Evolutionary conservation across 2,797 vertebrate species (phyloP).

Genomic region (Eulemur coronatus): DNA sequence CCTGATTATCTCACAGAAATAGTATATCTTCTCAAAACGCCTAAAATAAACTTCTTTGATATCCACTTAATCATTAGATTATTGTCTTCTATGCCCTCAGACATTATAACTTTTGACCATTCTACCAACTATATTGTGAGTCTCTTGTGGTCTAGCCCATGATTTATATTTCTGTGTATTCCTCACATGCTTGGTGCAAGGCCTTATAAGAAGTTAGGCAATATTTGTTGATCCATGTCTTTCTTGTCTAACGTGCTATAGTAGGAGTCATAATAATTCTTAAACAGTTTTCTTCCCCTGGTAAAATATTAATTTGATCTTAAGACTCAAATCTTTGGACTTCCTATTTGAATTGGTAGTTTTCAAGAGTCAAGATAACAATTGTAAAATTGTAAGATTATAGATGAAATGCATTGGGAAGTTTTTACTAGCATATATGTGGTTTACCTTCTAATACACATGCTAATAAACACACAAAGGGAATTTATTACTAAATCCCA

Average conservation of each 20-base stretch:
- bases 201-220: not conserved
- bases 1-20: constrained; percentile 11
- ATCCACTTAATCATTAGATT: not conserved
- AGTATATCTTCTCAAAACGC: constrained; percentile 32
- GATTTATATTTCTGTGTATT: not conserved
- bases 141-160: not conserved
- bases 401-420: not conserved
- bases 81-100: not conserved
- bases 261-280: not conserved
- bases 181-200: not conserved
- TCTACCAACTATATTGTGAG: not conserved
- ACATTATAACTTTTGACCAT: not conserved
- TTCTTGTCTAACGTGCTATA: not conserved
- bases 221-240: not conserved
- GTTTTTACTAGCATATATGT: not conserved
- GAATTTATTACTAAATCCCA: constrained; percentile 23
- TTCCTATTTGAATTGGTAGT: not conserved
- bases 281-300: constrained; percentile 1
- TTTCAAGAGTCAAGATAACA: constrained; percentile 37
- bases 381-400: constrained; percentile 26
- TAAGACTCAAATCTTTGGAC: constrained; percentile 31
- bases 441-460: constrained; percentile 19
- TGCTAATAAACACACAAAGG: not conserved
- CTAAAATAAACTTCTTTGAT: not conserved
- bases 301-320: constrained; percentile 33